Percentiles rank a stretch among this genome's conserved stretches.
phyloP scores from a whole-genome alignment of 2,888 invertebrate species.

The Adelognathus sp. region DNA sequence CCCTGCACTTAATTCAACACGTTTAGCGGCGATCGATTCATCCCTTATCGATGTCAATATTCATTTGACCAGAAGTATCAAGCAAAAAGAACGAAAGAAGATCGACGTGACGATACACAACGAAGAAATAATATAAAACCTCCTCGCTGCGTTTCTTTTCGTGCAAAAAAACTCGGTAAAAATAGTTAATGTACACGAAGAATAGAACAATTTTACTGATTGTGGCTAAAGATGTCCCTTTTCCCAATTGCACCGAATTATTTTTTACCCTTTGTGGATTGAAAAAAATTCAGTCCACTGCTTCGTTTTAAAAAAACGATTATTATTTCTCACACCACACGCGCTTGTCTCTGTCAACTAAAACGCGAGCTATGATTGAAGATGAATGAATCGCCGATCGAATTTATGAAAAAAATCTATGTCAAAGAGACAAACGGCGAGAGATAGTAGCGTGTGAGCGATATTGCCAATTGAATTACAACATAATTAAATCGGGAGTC shows the following conservation, averaged over 20 bases:
- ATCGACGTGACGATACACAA: not conserved
- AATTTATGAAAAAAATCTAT: not conserved
- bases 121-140: too few relatives aligned
- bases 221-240: too few relatives aligned
- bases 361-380: not conserved
- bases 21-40: not conserved
- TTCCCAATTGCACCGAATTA: too few relatives aligned
- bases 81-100: too few relatives aligned
- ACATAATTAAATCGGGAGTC: not conserved
- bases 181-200: too few relatives aligned
- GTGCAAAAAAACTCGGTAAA: too few relatives aligned
- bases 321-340: not conserved
- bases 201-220: too few relatives aligned
- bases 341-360: not conserved
- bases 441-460: not conserved
- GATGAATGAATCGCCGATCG: not conserved
- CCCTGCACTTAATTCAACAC: not conserved
- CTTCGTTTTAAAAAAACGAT: not conserved
- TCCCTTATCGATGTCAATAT: not conserved
- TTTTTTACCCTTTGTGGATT: too few relatives aligned
- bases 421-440: not conserved
- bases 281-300: too few relatives aligned
- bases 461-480: not conserved
- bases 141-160: too few relatives aligned
- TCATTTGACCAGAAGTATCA: not conserved